Evolutionary conservation across 30 jellyfish, hydroid and myxozoan genomes (phyloP), one percentile per base, ranked within the genome.

Genomic region (Turritopsis rubra): DNA sequence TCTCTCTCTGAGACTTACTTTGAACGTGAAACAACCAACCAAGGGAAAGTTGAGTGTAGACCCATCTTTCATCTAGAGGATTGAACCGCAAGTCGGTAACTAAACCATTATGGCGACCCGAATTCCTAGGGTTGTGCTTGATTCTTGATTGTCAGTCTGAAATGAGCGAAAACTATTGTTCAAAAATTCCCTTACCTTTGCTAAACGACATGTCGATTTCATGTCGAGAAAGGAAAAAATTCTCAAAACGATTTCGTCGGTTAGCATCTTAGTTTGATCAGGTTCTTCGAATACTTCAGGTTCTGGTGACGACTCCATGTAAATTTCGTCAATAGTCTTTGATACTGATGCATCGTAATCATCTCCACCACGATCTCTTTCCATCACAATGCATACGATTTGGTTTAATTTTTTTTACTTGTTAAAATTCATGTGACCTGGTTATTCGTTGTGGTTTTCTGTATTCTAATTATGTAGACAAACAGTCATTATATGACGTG

Each of bases 201-300:
- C 60, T 41, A 41, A 84, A 20, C 78, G 54, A 53, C 93, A 84
- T 71, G 88, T 30, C 13, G 86, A 75, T 79, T 53, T 88, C 82
- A 83, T 79, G 28, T 83, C 88, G 21, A 93, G 79, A 72, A 29
- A 83, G 65, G 95, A 66, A 75, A 93, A 93, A 20, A 88, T 84
- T 24, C 76, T 65, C 76, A 93, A 89, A 1, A 93, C 72, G 66
- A 84, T 66, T 23, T 84, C 94, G 74, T 93, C 99, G 53, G 99
- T 82, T 68, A 82, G 66, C 24, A 68, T 66, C 9, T 53, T 29
- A 8, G 79, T 78, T 29, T n/a, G 28, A 29, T 78, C 53, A 9
- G 82, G 82, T 13, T 26, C 65, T 21, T 24, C 82, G 17, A 21
- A 26, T 29, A 30, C 65, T 23, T 74, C 82, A 23, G 82, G 82